A percentile compares a stretch with the other conserved stretches of the same genome.
Conservation (phyloP, 1,140 invertebrate species). For the Chlorops oryzae region DNA sequence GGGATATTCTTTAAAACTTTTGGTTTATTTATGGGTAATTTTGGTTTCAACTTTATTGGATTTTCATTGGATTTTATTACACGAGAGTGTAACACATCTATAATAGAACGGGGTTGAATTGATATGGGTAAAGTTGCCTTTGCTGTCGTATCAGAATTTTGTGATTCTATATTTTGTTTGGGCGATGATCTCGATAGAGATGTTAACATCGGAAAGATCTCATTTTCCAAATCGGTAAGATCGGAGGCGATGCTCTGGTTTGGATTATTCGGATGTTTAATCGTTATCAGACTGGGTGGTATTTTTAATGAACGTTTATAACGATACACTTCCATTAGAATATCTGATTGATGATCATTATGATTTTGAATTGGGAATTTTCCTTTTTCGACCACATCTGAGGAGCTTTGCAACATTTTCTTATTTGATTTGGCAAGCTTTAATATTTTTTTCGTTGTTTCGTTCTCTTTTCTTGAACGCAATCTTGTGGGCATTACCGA, state of each 20-base stretch:
- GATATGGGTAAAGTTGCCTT: too few species aligned
- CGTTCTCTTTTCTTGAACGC: constrained; percentile 13
- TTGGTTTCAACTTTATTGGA: not conserved
- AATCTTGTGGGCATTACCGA: constrained; percentile 28
- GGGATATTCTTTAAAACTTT: constrained; percentile 3
- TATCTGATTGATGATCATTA: constrained; percentile 23
- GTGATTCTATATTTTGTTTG: too few species aligned
- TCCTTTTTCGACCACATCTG: not conserved
- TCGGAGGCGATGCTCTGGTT: constrained; percentile 63
- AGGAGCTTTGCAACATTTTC: not conserved
- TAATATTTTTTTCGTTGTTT: not conserved
- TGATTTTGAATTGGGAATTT: constrained; percentile 3
- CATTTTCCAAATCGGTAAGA: constrained; percentile 62
- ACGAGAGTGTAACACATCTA: constrained; percentile 39
- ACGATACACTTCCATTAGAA: constrained; percentile 59
- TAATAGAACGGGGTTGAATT: constrained; percentile 34
- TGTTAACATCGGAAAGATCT: not conserved
- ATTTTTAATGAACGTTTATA: constrained; percentile 75
- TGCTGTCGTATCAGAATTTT: not conserved
- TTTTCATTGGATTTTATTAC: constrained; percentile 24
- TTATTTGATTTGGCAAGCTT: constrained; percentile 3
- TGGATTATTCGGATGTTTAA: constrained; percentile 58
- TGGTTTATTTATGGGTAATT: not conserved
- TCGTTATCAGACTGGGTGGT: constrained; percentile 68
- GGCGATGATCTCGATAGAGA: not conserved